phyloP scores from a whole-genome alignment of 2,113 vertebrate genomes.

The Lophochroa leadbeateri region DNA sequence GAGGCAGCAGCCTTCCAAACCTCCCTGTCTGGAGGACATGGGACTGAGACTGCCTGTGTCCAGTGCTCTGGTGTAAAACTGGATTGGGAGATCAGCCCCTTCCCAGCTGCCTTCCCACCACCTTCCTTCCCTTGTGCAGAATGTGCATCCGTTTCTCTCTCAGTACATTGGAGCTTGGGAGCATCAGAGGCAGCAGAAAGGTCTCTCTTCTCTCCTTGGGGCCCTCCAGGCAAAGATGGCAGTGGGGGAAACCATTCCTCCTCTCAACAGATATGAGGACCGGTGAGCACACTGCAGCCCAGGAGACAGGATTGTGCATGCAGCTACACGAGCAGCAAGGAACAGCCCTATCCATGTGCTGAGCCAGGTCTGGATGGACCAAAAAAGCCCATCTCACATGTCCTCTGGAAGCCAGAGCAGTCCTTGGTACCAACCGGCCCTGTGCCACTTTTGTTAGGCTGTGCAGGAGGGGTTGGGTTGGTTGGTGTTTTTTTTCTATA shows the following conservation, averaged over 20 bases:
- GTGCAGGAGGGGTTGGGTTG: background rate
- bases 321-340: accelerated
- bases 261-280: accelerated
- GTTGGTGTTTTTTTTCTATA: background rate
- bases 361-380: background rate
- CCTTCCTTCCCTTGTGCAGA: background rate
- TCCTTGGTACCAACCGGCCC: background rate
- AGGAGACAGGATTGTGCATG: background rate
- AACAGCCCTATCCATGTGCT: too few relatives aligned
- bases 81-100: accelerated
- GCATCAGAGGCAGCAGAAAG: background rate
- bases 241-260: background rate
- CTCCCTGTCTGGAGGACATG: background rate
- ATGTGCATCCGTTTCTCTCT: background rate
- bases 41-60: background rate
- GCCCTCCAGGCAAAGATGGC: background rate
- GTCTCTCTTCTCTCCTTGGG: background rate
- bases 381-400: background rate
- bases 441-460: background rate
- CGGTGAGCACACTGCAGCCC: background rate
- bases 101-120: background rate
- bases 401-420: background rate
- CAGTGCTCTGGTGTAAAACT: background rate
- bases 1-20: background rate
- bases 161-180: accelerated